Evolutionary conservation across 2,113 vertebrate genomes (phyloP).

Genomic region (Corapipo altera): DNA sequence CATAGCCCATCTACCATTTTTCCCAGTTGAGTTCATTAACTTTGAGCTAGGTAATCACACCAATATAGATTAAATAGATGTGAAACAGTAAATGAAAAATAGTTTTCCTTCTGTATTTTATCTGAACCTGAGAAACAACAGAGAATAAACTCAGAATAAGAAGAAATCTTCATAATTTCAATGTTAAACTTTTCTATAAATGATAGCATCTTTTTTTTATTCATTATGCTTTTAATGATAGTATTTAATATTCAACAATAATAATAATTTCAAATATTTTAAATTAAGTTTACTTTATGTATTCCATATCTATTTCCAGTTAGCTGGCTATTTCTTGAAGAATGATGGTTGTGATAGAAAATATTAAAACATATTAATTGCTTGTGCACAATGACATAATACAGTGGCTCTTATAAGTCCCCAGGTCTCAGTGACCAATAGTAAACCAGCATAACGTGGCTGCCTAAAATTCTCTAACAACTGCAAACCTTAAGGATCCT

Average conservation of each 20-base stretch:
- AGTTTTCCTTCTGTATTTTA: neutral
- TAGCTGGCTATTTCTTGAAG: neutral
- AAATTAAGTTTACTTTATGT: neutral
- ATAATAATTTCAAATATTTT: neutral
- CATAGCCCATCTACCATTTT: neutral
- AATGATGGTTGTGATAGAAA: neutral
- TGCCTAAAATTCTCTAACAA: neutral
- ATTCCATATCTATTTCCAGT: neutral
- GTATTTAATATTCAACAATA: neutral
- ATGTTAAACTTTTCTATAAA: neutral
- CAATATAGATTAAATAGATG: neutral
- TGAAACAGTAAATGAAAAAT: neutral
- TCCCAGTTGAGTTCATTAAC: neutral
- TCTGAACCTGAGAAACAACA: neutral
- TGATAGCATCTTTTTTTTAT: neutral
- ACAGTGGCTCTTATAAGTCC: neutral
- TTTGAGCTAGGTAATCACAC: neutral
- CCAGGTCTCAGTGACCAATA: neutral
- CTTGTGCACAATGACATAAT: neutral
- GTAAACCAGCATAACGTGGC: neutral
- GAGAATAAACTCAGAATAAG: neutral
- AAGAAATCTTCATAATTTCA: neutral
- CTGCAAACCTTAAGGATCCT: neutral
- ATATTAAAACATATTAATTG: neutral
- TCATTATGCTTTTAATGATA: neutral